Percentiles rank a stretch among this genome's conserved stretches.
phyloP scores from a whole-genome alignment of 2,113 vertebrate genomes.

The Gnathonemus echidnorhynchus region DNA sequence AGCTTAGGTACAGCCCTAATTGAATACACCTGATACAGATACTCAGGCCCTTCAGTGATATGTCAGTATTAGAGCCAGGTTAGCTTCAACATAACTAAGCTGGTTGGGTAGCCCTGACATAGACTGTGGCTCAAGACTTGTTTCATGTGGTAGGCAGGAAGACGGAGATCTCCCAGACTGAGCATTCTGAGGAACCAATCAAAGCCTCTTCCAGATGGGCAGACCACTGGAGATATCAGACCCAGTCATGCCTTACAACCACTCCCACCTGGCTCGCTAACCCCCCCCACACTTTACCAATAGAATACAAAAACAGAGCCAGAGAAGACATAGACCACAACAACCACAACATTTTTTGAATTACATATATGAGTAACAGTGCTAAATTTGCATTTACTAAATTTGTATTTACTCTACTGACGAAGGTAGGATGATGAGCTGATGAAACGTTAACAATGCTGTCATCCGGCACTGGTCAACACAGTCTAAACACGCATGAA shows the following conservation, averaged over 20 bases:
- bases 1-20: too few relatives aligned
- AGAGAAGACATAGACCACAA: neutral
- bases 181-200: neutral
- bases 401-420: neutral
- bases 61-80: too few relatives aligned
- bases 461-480: neutral
- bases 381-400: neutral
- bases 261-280: neutral
- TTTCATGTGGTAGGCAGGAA: neutral
- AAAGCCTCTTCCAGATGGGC: neutral
- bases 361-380: neutral
- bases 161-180: neutral
- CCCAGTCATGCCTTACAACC: neutral
- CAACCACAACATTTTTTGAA: neutral
- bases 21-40: too few relatives aligned
- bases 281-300: neutral
- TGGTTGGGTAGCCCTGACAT: too few relatives aligned
- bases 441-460: neutral
- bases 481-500: neutral
- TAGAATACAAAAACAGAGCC: neutral
- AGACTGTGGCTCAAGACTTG: neutral
- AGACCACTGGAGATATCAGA: neutral
- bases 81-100: too few relatives aligned
- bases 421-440: neutral
- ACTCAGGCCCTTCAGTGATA: too few relatives aligned